phyloP scores from a whole-genome alignment of 2,113 vertebrate genomes.

The Ariopsis seemanni region DNA sequence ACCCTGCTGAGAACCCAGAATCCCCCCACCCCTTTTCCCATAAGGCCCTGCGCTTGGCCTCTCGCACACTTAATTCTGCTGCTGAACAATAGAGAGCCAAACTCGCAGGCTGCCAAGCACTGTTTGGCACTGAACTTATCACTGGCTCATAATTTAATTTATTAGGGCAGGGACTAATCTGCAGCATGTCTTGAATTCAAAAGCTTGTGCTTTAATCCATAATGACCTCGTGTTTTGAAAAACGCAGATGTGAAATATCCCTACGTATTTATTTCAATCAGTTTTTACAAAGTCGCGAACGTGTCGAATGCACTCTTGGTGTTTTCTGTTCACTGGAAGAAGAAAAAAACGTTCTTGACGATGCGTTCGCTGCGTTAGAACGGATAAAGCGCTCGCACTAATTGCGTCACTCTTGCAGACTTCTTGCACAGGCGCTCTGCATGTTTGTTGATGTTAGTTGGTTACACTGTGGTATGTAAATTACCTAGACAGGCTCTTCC shows the following conservation, averaged over 20 bases:
- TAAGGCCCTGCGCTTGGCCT: conserved; percentile 34
- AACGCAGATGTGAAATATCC: neutral
- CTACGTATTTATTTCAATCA: neutral
- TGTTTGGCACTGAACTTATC: conserved; percentile 14
- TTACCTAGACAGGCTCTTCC: conserved; percentile 40
- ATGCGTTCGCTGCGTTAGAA: neutral
- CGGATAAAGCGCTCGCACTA: neutral
- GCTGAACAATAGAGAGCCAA: conserved; percentile 3
- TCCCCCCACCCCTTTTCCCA: conserved; percentile 1
- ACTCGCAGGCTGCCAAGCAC: conserved; percentile 10
- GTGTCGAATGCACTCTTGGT: neutral
- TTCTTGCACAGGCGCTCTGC: neutral
- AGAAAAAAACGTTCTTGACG: neutral
- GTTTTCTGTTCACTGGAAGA: neutral
- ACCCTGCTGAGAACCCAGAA: conserved; percentile 18
- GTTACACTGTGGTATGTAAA: conserved; percentile 37
- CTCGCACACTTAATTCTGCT: conserved; percentile 20
- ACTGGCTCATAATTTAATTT: conserved; percentile 17
- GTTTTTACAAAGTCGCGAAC: neutral
- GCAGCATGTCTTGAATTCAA: neutral
- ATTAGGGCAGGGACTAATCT: conserved; percentile 2
- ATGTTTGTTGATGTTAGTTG: conserved; percentile 27
- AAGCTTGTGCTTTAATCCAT: conserved; percentile 16
- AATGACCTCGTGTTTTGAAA: neutral
- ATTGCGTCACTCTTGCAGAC: neutral